Conservation (phyloP, 2,888 invertebrate genomes). For the Yponomeuta evonymella region DNA sequence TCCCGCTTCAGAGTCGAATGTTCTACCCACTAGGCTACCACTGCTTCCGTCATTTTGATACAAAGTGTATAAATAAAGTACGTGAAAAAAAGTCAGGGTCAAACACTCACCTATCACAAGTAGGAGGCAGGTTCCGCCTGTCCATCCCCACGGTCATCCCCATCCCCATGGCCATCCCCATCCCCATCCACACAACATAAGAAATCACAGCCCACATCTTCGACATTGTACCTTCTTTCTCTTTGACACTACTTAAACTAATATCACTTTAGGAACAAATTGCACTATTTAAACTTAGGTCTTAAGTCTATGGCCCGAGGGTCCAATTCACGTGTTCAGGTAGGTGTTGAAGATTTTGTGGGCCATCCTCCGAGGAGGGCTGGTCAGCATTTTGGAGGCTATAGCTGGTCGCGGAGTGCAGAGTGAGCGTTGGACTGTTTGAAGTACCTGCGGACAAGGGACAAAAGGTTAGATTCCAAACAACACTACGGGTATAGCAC, state of each 20-base stretch:
- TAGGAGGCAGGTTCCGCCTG: constrained; percentile 63
- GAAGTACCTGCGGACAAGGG: neutral
- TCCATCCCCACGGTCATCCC: constrained; percentile 51
- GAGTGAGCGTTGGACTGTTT: neutral
- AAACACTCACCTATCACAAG: constrained; percentile 71
- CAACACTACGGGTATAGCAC: no score
- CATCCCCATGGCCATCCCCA: constrained; percentile 40
- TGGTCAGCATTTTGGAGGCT: constrained; percentile 52
- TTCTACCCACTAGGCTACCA: no score
- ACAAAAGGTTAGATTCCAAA: no score
- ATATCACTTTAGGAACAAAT: constrained; percentile 46
- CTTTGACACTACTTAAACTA: constrained; percentile 33
- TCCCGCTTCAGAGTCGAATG: no score
- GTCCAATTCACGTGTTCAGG: constrained; percentile 53
- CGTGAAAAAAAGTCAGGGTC: no score
- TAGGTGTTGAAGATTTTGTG: constrained; percentile 56
- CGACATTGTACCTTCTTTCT: constrained; percentile 32
- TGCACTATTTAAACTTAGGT: constrained; percentile 24
- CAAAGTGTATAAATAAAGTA: no score
- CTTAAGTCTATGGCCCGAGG: neutral
- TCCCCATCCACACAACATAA: constrained; percentile 35
- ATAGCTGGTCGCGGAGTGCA: constrained; percentile 31
- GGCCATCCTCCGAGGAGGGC: constrained; percentile 53
- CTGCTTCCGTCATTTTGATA: no score
- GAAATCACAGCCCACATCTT: constrained; percentile 43